These are phyloP conservation scores for Pholis gunnellus DNA, from an alignment of 2,113 vertebrate genomes.

Conservation along the genomic window DNA sequence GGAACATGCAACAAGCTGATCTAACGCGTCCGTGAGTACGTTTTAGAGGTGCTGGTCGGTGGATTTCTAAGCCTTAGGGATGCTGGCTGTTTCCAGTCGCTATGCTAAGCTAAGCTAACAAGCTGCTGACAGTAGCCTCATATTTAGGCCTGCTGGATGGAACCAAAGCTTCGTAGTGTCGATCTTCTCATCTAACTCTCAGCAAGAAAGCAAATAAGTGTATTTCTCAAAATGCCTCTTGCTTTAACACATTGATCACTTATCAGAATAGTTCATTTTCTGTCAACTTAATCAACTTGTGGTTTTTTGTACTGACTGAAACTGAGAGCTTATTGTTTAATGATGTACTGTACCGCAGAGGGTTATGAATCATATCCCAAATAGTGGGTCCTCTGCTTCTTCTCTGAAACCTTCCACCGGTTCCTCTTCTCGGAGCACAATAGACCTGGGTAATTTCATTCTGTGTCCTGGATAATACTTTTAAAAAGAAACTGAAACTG, in stretches of 20 bases:
- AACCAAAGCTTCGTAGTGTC: not conserved
- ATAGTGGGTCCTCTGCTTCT: not conserved
- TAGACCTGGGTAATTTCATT: slow-evolving; percentile 48
- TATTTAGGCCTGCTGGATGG: not conserved
- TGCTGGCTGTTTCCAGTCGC: not conserved
- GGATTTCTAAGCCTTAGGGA: not conserved
- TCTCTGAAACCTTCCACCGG: slow-evolving; percentile 9
- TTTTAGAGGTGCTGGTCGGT: not conserved
- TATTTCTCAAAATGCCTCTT: not conserved
- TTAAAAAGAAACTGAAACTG: slow-evolving; percentile 38
- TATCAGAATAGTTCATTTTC: not conserved
- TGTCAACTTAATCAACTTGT: not conserved
- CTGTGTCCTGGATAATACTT: slow-evolving; percentile 35
- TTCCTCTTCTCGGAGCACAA: slow-evolving; percentile 16
- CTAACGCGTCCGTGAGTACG: not conserved
- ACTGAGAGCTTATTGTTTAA: not conserved
- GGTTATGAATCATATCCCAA: not conserved
- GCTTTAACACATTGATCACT: not conserved
- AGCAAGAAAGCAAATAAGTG: not conserved
- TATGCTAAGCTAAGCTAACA: slow-evolving; percentile 20
- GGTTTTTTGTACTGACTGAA: not conserved
- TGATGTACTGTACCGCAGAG: too few relatives aligned
- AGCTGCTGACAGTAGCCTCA: not conserved
- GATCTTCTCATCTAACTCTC: not conserved
- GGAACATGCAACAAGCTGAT: not conserved